Base-by-base conservation (phyloP, 2,797 vertebrate genomes). In the Acanthis flammea region DNA sequence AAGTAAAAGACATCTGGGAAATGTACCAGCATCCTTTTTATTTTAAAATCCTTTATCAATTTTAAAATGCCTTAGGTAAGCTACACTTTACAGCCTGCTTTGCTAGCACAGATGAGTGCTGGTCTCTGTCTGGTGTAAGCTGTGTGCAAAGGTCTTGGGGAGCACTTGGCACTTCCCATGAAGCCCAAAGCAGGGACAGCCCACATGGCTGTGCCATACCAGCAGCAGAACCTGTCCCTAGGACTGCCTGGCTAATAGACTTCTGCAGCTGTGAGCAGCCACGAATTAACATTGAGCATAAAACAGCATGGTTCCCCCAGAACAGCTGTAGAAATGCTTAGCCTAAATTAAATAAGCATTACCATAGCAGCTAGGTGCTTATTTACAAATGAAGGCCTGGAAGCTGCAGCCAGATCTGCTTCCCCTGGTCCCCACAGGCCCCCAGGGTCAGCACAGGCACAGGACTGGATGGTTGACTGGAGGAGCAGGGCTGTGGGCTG, bases 291-390 rank as follows among this genome's bases (percentile, higher is more conserved):
- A 9, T 8, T 22, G 15, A 73, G 48, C 79, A 63, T 62, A 94
- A 86, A 94, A 76, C 76, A 95, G 76, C 55, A 44, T 24, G 51
- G 71, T 78, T 84, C 55, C 70, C 37, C 48, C 76, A 60, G 67
- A 94, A 78, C 95, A 84, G 89, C 95, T 96, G 95, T 39, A 84
- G 94, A 88, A 96, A 91, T 88, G 90, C 91, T 95, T 73, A 70
- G 30, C 22, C 39, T 25, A 78, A 92, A 92, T 95, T 94, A 96
- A 97, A 88, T 86, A 84, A 96, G 89, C 87, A 95, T 96, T 72
- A 33, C 94, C 91, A 91, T 86, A 90, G 94, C 82, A 95, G 92
- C 89, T 90, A 90, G 79, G 76, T 94, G 94, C 87, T 92, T 94
- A 91, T 92, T 94, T 92, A 91, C 87, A 92, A 94, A 90, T 50